Percentiles rank a stretch among this genome's conserved stretches.
phyloP scores from a whole-genome alignment of 2,797 vertebrate genomes.

The Mastacembelus armatus region DNA sequence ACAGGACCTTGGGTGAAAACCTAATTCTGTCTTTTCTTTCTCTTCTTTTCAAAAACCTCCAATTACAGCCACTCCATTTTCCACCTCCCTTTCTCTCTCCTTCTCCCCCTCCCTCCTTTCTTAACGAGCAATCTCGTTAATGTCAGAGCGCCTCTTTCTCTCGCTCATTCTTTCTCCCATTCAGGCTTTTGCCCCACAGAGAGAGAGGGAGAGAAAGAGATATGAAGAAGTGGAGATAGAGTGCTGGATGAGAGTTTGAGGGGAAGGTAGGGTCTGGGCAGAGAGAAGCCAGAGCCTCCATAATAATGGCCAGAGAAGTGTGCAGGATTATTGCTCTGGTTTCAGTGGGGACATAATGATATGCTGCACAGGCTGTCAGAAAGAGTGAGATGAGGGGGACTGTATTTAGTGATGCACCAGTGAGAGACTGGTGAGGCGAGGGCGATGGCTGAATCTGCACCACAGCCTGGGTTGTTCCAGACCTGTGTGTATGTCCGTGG shows the following conservation, averaged over 20 bases:
- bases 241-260: conserved; percentile 58
- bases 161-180: conserved; percentile 65
- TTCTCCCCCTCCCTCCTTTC: conserved; percentile 57
- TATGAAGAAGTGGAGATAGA: conserved; percentile 56
- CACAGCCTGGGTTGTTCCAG: conserved; percentile 31
- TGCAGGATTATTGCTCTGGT: conserved; percentile 79
- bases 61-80: conserved; percentile 84
- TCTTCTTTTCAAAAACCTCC: conserved; percentile 82
- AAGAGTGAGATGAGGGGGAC: conserved; percentile 70
- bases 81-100: conserved; percentile 59
- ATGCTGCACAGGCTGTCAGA: conserved; percentile 75
- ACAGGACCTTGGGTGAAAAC: conserved; percentile 76
- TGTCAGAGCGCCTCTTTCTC: conserved; percentile 65
- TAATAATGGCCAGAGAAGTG: conserved; percentile 78
- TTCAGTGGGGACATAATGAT: conserved; percentile 82
- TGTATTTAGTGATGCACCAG: conserved; percentile 76
- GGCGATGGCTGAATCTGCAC: conserved; percentile 62
- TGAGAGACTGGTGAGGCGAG: conserved; percentile 66
- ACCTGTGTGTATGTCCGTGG: conserved; percentile 27
- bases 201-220: conserved; percentile 27
- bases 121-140: conserved; percentile 83
- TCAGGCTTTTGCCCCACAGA: conserved; percentile 57
- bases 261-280: conserved; percentile 45
- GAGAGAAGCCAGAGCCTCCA: conserved; percentile 44
- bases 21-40: conserved; percentile 83